A percentile compares a stretch with the other conserved stretches of the same genome.
Conservation (phyloP, 2,888 invertebrate genomes). For the Synanthedon myopaeformis region DNA sequence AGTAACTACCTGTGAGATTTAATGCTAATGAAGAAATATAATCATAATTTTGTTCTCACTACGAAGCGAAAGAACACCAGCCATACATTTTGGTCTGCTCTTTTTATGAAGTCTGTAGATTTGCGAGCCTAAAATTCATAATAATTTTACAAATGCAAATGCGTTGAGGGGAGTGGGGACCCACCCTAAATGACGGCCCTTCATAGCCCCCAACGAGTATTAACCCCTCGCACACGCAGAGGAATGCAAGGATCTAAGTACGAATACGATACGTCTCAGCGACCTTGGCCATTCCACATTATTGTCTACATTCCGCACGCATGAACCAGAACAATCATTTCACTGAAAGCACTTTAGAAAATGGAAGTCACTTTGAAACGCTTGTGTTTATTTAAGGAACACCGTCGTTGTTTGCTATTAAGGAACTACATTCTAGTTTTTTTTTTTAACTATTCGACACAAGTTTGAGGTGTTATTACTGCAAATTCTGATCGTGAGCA, state of each 20-base stretch:
- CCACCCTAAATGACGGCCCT: constrained; percentile 8
- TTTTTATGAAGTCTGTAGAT: too few relatives aligned
- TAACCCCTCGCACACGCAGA: constrained; percentile 7
- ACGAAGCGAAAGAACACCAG: too few relatives aligned
- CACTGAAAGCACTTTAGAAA: constrained; percentile 6
- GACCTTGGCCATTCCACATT: constrained; percentile 14
- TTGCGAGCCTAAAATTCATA: too few relatives aligned
- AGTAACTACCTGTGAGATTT: too few relatives aligned
- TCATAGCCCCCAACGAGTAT: constrained; percentile 9
- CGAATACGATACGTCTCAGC: neutral
- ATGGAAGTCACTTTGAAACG: constrained; percentile 6
- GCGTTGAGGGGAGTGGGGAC: neutral
- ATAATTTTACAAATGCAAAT: too few relatives aligned
- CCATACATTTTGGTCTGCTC: too few relatives aligned
- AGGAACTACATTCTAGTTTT: too few relatives aligned
- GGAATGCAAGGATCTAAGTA: constrained; percentile 13
- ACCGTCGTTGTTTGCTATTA: neutral
- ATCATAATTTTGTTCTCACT: too few relatives aligned
- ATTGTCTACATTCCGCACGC: constrained; percentile 13
- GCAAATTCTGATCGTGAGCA: too few relatives aligned
- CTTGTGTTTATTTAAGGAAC: constrained; percentile 6
- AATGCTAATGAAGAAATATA: too few relatives aligned
- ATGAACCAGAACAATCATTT: constrained; percentile 10
- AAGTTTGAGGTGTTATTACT: too few relatives aligned
- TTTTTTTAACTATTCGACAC: too few relatives aligned